These are phyloP conservation scores for Leptinotarsa rubiginosa DNA, from an alignment of 2,888 invertebrate genomes.

Conservation along the genomic window DNA sequence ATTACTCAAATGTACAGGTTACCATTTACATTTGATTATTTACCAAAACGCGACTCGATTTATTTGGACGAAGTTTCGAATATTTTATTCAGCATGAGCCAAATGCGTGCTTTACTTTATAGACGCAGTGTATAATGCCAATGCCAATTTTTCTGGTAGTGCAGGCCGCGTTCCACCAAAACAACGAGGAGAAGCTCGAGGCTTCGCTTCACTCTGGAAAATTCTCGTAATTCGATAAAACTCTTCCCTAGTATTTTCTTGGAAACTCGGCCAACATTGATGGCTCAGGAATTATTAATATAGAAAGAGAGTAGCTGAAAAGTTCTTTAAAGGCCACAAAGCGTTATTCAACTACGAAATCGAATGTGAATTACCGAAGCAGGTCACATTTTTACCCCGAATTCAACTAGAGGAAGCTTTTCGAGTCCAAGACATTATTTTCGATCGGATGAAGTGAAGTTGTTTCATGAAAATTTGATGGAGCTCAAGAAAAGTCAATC, in stretches of 20 bases:
- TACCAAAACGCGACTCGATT: too few species aligned
- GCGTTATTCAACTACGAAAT: slow-evolving; percentile 45
- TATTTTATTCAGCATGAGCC: too few species aligned
- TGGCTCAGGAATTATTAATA: slow-evolving; percentile 63
- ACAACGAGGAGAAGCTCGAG: neutral
- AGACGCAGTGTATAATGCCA: too few species aligned
- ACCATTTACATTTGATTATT: too few species aligned
- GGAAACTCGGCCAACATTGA: slow-evolving; percentile 59
- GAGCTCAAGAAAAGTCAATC: too few species aligned
- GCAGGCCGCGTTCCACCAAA: too few species aligned
- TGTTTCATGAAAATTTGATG: slow-evolving; percentile 14
- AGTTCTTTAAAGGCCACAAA: slow-evolving; percentile 53
- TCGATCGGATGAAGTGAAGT: slow-evolving; percentile 7
- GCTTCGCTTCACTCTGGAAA: neutral
- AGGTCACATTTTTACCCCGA: slow-evolving; percentile 41
- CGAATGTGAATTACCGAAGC: slow-evolving; percentile 45
- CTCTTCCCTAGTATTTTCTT: slow-evolving; percentile 57
- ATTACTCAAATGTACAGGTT: too few species aligned
- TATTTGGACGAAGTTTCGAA: too few species aligned
- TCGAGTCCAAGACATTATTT: neutral
- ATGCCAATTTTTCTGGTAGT: too few species aligned
- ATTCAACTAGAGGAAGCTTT: slow-evolving; percentile 29
- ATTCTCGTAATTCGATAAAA: slow-evolving; percentile 60
- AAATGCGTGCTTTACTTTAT: too few species aligned
- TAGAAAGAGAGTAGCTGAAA: slow-evolving; percentile 61